Base-by-base conservation (phyloP, 2,113 vertebrate genomes). In the Platichthys flesus region DNA sequence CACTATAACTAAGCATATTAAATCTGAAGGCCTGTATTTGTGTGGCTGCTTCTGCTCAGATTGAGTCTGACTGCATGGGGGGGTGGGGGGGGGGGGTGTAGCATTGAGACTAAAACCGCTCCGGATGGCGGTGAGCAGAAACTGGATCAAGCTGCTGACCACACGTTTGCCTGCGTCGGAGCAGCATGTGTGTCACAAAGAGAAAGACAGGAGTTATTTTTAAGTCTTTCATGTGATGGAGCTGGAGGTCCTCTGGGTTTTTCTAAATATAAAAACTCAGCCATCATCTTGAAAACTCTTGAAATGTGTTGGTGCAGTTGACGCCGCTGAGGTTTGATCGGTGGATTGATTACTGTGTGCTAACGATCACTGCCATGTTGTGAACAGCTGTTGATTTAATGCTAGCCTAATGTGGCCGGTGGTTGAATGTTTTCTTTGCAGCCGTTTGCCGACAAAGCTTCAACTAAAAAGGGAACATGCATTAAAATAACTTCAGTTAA, bases 361-460 rank as follows among this genome's bases (percentile, higher is more conserved):
- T 67, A 71, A 81, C 67, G 78, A 24, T 73, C 56, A 10, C 60
- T n/a, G 73, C 1, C 61, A 72, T 72, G 81, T 80, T 78, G 76
- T 64, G 71, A 86, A 88, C 87, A 84, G 86, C 84, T 89, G 79
- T 68, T 88, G 82, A 86, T 84, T 5, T 63, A 21, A 18, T 82
- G 68, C 15, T 35, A 49, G 68, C 23, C n/a, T 84, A 67, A 79
- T 71, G 72, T 23, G 52, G 59, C 63, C 20, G 12, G 71, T 58
- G 64, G 72, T 58, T 54, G 9, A 15, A 60, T 51, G 54, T 35
- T 60, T 78, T 72, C 51, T n/a, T 28, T 49, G 61, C 20, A 35
- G 20, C 23, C 59, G 26, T 9, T 18, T 16, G 23, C 24, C 20
- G 35, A 49, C n/a, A 66, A 74, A 67, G 31, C 31, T 31, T 31